Evolutionary conservation across 2,797 vertebrate species (phyloP), one percentile per base, ranked within the genome.

Genomic region (Pantherophis alleghaniensis): DNA sequence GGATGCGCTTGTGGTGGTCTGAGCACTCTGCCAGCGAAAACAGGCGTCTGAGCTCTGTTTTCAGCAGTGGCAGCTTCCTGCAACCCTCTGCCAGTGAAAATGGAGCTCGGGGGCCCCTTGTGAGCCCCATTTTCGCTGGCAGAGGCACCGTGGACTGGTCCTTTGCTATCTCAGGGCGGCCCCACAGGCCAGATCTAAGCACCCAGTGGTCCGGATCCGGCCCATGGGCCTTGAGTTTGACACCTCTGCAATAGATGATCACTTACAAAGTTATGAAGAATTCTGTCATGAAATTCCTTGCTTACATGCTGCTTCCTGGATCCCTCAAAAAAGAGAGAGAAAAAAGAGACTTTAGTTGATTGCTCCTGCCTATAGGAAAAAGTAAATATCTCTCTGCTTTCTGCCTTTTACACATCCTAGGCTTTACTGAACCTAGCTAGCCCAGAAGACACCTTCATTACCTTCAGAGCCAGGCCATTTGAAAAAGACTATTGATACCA

Each of bases 191-290:
- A 14, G 55, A 56, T 56, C 13, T 13, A 53, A 53, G 51, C 51
- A 9, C 53, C 53, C 10, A 2, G 2, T 2, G 1, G 53, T 11
- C 53, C 10, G 10, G 10, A 53, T 53, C 53, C 0, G 2, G 53
- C 53, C 53, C 10, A 10, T 11, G 10, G 53, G 53, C 53, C 53
- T 53, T 53, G 53, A 53, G 53, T 53, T 53, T 53, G 53, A 53
- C 53, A 53, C 53, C 53, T 11, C 53, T 55, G 53, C 53, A 55
- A 53, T 53, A 90, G 16, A 16, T n/a, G 89, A 66, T 51, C 26
- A 66, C 11, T 88, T 88, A 59, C 28, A 28, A 66, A 18, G 51
- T 13, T 90, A 4, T 53, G 53, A 5, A 90, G 20, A 53, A 55
- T 32, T 63, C 26, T 9, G 28, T 10, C 60, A 20, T 51, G 18